Evolutionary conservation across 2,888 invertebrate species (phyloP), one percentile per base, ranked within the genome.

Genomic region (Pterobdella sp.): DNA sequence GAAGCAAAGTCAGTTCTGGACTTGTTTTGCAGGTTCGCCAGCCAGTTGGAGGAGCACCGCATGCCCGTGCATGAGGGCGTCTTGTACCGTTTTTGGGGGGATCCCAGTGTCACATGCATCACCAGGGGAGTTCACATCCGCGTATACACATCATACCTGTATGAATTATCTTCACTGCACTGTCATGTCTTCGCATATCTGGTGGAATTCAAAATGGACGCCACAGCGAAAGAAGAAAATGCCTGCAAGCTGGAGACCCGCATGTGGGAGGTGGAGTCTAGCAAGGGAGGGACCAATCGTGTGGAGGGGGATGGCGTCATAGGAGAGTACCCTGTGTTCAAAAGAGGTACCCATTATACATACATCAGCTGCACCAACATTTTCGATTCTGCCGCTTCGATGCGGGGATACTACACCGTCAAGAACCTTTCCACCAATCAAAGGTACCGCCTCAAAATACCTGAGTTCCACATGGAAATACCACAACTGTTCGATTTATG

Each of bases 241-340:
- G 78, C 80, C 1, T 81, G 82, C 75, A 79, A 79, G 72, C 76
- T 82, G 10, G 77, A 77, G 72, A 79, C 80, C 0, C 76, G 82
- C 4, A 80, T 81, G 72, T 82, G 82, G 82, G 76, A 76, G 31
- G 79, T 81, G 65, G 80, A 79, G 3, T 56, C 60, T 22, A 80
- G 79, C 60, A 76, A 80, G 65, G 81, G 79, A 0, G 74, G 73
- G 22, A 79, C 78, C 72, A 79, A 80, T 56, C 72, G 75, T 70
- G 80, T 82, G 3, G 77, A 80, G 74, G 82, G 82, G 18, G 79
- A 78, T 26, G 82, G 81, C 0, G 82, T 82, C 73, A 80, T 81
- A 26, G 73, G 73, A 1, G 79, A 81, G 72, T 79, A 78, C 73
- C 82, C 82, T 14, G 76, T 81, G 1, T 80, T 82, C 80, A 76